Evolutionary conservation across 2,113 vertebrate genomes (phyloP).

Genomic region (Synchiropus splendidus): DNA sequence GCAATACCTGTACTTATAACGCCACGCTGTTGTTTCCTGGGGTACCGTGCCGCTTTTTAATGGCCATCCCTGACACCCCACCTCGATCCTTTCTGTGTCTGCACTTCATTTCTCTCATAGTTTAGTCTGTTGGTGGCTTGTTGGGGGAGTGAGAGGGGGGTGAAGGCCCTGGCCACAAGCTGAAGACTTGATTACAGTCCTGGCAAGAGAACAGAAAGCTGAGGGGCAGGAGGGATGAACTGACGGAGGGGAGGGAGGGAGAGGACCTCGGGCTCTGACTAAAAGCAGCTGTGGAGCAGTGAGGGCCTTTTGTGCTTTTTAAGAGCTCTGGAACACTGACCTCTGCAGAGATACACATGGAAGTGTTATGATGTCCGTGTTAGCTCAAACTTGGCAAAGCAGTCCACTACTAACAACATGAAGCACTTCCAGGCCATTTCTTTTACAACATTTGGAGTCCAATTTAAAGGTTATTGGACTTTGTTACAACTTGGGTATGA

Average conservation of each 20-base stretch:
- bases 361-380: conserved; percentile 25
- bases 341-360: conserved; percentile 37
- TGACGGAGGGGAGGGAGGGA: conserved; percentile 35
- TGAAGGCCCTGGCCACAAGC: conserved; percentile 67
- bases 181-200: conserved; percentile 81
- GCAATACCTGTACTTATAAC: conserved; percentile 31
- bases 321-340: conserved; percentile 54
- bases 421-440: conserved; percentile 2
- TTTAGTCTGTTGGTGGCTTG: conserved; percentile 73
- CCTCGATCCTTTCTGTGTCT: conserved; percentile 29
- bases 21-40: conserved; percentile 14
- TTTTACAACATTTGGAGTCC: conserved; percentile 4
- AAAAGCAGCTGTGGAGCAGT: conserved; percentile 77
- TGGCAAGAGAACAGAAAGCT: conserved; percentile 76
- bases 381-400: conserved; percentile 17
- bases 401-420: conserved; percentile 7
- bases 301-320: conserved; percentile 49
- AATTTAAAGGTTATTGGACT: conserved; percentile 6
- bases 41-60: conserved; percentile 32
- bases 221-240: conserved; percentile 60
- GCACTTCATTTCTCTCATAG: conserved; percentile 55
- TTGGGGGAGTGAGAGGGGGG: conserved; percentile 22
- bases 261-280: conserved; percentile 67
- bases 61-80: conserved; percentile 43
- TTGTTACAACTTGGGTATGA: conserved; percentile 5